Conservation (phyloP, 2,888 invertebrate genomes). For the Eupithecia subfuscata region DNA sequence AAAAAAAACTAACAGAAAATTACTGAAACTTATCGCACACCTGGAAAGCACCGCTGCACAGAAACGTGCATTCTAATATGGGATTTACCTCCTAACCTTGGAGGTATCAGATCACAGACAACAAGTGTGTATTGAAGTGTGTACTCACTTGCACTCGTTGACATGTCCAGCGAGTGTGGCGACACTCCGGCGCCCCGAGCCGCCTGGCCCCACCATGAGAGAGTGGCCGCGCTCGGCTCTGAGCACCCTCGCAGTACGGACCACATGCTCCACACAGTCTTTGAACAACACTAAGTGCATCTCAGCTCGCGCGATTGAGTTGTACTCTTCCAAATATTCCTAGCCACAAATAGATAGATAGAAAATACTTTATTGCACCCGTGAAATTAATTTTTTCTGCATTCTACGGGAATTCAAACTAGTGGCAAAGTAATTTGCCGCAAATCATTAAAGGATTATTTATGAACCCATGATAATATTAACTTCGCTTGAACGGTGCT, state of each 20-base stretch:
- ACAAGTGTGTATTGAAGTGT: not conserved
- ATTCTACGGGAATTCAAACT: no score
- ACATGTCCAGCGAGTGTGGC: constrained; percentile 93
- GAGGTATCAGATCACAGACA: not conserved
- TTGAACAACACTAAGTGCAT: constrained; percentile 94
- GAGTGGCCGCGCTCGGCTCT: constrained; percentile 95
- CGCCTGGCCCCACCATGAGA: constrained; percentile 94
- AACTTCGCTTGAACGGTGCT: no score
- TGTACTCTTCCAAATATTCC: constrained; percentile 94
- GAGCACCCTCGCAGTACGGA: constrained; percentile 92
- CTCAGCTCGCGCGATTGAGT: constrained; percentile 89
- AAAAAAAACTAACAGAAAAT: no score
- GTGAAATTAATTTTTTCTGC: no score
- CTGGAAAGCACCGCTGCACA: no score
- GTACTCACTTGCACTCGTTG: constrained; percentile 89
- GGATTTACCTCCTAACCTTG: no score
- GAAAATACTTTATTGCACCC: no score
- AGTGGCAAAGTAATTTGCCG: no score
- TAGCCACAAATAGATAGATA: constrained; percentile 50
- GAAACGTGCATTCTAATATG: no score
- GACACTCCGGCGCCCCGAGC: constrained; percentile 95
- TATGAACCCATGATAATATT: no score
- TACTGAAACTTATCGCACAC: no score
- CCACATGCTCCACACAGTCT: constrained; percentile 94
- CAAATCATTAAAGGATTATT: no score